phyloP scores from a whole-genome alignment of 2,888 invertebrate species.

The Buathra laborator region DNA sequence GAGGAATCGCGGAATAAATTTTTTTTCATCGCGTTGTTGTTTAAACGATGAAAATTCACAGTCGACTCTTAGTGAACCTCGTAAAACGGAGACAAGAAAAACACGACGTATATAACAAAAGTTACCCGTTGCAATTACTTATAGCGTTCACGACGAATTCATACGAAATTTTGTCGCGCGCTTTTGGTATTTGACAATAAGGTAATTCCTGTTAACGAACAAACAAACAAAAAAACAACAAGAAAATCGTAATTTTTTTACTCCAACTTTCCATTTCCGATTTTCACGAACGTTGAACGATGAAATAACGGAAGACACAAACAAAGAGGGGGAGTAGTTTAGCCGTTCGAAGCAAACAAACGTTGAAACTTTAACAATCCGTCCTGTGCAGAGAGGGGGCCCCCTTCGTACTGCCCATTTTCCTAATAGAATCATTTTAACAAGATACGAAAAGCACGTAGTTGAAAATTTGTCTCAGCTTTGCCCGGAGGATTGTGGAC shows the following conservation, averaged over 20 bases:
- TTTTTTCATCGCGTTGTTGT: constrained; percentile 10
- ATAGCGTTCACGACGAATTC: background rate
- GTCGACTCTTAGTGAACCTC: constrained; percentile 21
- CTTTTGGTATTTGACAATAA: constrained; percentile 55
- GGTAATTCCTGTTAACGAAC: constrained; percentile 28
- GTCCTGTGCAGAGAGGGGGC: constrained; percentile 64
- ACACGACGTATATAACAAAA: background rate
- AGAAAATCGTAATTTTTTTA: constrained; percentile 55
- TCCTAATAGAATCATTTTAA: constrained; percentile 45
- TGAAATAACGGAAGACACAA: constrained; percentile 10
- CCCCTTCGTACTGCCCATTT: constrained; percentile 61
- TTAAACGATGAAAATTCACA: constrained; percentile 26
- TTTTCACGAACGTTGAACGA: constrained; percentile 44
- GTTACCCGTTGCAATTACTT: background rate
- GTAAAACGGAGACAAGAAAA: constrained; percentile 16
- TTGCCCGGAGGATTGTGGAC: constrained; percentile 21
- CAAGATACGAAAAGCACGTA: constrained; percentile 23
- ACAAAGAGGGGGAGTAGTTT: constrained; percentile 28
- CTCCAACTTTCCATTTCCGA: constrained; percentile 49
- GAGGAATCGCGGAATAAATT: background rate
- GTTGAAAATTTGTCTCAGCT: constrained; percentile 48
- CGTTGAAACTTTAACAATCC: constrained; percentile 66
- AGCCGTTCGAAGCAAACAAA: constrained; percentile 25
- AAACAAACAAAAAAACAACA: background rate
- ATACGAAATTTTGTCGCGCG: constrained; percentile 13